Percentiles rank a stretch among this genome's conserved stretches.
Conservation (phyloP, 2,888 invertebrate species). For the Diarsia rubi region DNA sequence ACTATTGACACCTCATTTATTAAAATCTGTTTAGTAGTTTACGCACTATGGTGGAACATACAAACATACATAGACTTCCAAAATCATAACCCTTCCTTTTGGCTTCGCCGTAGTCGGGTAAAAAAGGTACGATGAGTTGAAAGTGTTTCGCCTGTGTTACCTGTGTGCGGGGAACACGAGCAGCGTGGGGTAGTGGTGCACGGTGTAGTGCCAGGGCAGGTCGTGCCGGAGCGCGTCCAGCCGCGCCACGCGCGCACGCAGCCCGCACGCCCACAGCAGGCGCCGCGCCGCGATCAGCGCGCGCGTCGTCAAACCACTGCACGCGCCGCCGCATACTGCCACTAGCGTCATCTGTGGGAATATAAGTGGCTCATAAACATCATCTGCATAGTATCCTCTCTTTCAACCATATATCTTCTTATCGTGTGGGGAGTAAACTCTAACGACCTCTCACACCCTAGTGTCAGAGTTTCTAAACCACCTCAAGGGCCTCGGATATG, state of each 20-base stretch:
- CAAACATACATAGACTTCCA: too few relatives aligned
- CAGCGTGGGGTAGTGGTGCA: slow-evolving; percentile 94
- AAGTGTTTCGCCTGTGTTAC: slow-evolving; percentile 76
- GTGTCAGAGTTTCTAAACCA: too few relatives aligned
- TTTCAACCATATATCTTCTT: too few relatives aligned
- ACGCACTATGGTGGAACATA: too few relatives aligned
- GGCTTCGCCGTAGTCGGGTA: too few relatives aligned
- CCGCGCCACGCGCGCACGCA: slow-evolving; percentile 88
- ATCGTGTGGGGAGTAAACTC: too few relatives aligned
- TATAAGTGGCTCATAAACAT: background rate
- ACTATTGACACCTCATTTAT: too few relatives aligned
- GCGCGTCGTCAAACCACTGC: slow-evolving; percentile 93
- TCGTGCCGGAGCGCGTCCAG: slow-evolving; percentile 96
- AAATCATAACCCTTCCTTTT: too few relatives aligned
- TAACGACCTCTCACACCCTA: too few relatives aligned
- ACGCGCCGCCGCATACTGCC: slow-evolving; percentile 94
- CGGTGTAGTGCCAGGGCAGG: slow-evolving; percentile 96
- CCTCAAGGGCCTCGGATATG: too few relatives aligned
- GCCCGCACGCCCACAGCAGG: slow-evolving; percentile 88
- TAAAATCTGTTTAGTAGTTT: too few relatives aligned
- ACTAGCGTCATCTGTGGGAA: slow-evolving; percentile 92
- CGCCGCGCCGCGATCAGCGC: slow-evolving; percentile 93
- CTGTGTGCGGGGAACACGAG: slow-evolving; percentile 94
- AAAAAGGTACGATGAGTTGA: too few relatives aligned
- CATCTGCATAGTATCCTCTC: background rate